Evolutionary conservation across 2,113 vertebrate genomes (phyloP).

Genomic region (Poeciliopsis retropinna): DNA sequence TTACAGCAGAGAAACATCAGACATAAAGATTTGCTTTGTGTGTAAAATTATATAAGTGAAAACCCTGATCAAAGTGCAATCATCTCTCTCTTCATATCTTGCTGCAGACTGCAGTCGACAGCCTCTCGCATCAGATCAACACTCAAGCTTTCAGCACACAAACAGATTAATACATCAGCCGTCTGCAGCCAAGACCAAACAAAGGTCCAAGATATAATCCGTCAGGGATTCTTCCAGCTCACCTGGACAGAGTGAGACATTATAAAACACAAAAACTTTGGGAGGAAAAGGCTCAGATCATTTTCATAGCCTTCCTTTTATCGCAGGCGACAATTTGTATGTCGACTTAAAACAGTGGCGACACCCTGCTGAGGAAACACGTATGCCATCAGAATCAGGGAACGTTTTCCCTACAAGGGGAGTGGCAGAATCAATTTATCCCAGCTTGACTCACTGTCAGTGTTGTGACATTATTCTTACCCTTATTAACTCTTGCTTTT

Average conservation of each 20-base stretch:
- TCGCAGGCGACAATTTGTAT: neutral
- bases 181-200: neutral
- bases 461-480: constrained; percentile 9
- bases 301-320: neutral
- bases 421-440: constrained; percentile 18
- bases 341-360: neutral
- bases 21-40: constrained; percentile 16
- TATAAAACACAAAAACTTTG: neutral
- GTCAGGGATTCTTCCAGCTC: neutral
- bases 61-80: constrained; percentile 38
- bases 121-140: no score
- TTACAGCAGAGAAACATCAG: constrained; percentile 34
- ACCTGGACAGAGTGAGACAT: constrained; percentile 1
- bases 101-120: neutral
- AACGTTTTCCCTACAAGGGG: neutral
- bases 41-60: constrained; percentile 1
- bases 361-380: neutral
- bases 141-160: neutral
- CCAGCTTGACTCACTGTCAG: constrained; percentile 2
- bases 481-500: constrained; percentile 3
- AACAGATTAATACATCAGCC: constrained; percentile 1
- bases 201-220: constrained; percentile 11
- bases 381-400: constrained; percentile 1
- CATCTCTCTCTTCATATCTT: constrained; percentile 43
- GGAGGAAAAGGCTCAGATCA: neutral